Evolutionary conservation across 1,140 invertebrate genomes (phyloP).

Genomic region (Stegodyphus dumicola): DNA sequence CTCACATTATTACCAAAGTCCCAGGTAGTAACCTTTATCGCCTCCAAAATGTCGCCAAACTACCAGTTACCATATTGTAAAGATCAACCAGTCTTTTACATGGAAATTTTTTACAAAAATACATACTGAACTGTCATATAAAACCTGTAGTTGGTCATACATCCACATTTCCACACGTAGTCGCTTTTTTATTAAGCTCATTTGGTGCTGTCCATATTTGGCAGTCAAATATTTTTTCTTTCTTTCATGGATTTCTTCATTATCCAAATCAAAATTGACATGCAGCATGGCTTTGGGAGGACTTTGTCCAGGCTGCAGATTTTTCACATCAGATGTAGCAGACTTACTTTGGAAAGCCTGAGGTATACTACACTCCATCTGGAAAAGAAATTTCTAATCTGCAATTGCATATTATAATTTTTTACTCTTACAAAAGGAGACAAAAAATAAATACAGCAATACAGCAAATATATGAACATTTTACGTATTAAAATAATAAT

Average conservation of each 20-base stretch:
- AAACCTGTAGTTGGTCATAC: constrained; percentile 90
- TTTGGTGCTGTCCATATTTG: constrained; percentile 96
- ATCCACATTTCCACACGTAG: constrained; percentile 97
- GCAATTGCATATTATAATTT: too few species aligned
- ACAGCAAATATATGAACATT: too few species aligned
- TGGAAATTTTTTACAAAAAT: neutral
- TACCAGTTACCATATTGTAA: too few species aligned
- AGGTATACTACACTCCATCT: constrained; percentile 54
- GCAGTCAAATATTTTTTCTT: constrained; percentile 90
- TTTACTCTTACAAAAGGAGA: too few species aligned
- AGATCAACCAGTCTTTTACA: neutral
- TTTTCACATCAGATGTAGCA: constrained; percentile 22
- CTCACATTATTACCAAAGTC: too few species aligned
- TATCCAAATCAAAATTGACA: constrained; percentile 85
- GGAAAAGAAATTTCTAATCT: neutral
- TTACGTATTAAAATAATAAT: too few species aligned
- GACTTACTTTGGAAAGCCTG: constrained; percentile 30
- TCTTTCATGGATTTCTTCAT: constrained; percentile 83
- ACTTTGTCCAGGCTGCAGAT: constrained; percentile 27
- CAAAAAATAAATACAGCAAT: too few species aligned
- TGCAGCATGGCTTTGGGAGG: constrained; percentile 78
- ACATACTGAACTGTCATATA: constrained; percentile 77
- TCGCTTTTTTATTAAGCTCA: constrained; percentile 94
- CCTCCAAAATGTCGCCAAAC: too few species aligned
- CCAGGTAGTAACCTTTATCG: too few species aligned